Evolutionary conservation across 2,797 vertebrate species (phyloP).

Genomic region (Garrulus glandarius): DNA sequence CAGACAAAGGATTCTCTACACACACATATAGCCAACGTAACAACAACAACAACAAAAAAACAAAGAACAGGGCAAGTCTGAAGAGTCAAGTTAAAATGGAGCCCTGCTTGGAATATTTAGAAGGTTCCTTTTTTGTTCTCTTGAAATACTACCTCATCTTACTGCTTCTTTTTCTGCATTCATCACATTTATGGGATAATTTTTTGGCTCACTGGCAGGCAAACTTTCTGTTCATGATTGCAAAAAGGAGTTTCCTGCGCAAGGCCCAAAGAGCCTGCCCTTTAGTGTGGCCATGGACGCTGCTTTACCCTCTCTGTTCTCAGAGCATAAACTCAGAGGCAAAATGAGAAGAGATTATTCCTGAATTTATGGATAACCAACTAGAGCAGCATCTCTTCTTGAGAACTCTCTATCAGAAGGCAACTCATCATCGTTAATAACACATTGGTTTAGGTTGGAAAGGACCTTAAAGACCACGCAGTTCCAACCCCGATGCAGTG

Average conservation of each 20-base stretch:
- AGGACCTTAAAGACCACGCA: background rate
- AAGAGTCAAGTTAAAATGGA: background rate
- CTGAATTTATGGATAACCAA: background rate
- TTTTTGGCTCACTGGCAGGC: background rate
- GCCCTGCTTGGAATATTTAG: background rate
- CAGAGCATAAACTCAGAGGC: background rate
- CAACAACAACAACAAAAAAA: background rate
- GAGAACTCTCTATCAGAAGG: accelerated
- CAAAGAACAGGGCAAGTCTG: background rate
- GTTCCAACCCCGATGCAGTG: background rate
- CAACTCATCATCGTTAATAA: accelerated
- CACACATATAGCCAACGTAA: background rate
- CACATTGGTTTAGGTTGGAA: background rate
- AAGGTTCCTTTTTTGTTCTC: background rate
- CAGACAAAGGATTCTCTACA: background rate
- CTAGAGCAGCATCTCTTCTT: background rate
- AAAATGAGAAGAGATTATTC: background rate
- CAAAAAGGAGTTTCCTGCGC: background rate
- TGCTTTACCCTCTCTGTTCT: background rate
- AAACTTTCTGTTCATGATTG: background rate
- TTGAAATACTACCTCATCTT: background rate
- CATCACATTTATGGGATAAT: background rate
- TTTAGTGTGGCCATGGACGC: accelerated
- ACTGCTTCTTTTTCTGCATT: background rate
- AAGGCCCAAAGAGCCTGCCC: background rate